Evolutionary conservation across 2,888 invertebrate genomes (phyloP).

Genomic region (Willowsia nigromaculata): DNA sequence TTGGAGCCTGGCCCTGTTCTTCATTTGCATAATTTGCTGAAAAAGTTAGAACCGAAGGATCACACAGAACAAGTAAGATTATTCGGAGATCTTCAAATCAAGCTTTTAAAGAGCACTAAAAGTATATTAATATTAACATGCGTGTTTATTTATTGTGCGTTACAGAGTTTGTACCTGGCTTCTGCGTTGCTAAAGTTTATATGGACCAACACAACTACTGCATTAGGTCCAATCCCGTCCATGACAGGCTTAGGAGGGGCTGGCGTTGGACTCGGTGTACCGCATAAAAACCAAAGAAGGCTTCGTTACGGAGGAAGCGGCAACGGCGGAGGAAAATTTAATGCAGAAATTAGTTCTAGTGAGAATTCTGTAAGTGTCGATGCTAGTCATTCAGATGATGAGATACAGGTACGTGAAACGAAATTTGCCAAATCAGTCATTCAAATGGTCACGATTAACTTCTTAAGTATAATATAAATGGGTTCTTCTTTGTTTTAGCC

Average conservation of each 20-base stretch:
- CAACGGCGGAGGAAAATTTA: constrained; percentile 54
- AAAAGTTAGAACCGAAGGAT: constrained; percentile 92
- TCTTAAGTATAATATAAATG: background rate
- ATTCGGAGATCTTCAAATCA: no score
- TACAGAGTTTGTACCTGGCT: constrained; percentile 91
- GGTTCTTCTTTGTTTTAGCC: constrained; percentile 14
- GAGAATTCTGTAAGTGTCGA: constrained; percentile 91
- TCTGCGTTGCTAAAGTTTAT: constrained; percentile 94
- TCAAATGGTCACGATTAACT: no score
- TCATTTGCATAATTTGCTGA: constrained; percentile 92
- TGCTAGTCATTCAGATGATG: constrained; percentile 90
- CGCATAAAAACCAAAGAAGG: constrained; percentile 53
- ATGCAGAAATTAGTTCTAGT: constrained; percentile 84
- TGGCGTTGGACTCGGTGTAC: constrained; percentile 77
- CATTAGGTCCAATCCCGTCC: constrained; percentile 71
- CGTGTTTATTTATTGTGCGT: constrained; percentile 78
- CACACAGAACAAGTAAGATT: constrained; percentile 91
- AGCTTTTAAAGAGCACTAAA: background rate
- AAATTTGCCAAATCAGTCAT: no score
- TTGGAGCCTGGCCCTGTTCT: constrained; percentile 92
- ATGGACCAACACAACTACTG: constrained; percentile 86
- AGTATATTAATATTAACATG: background rate
- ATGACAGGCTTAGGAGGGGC: constrained; percentile 77
- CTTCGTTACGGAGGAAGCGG: constrained; percentile 12
- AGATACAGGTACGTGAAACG: constrained; percentile 82